These are phyloP conservation scores for Hypsopygia costalis DNA, from an alignment of 2,888 invertebrate genomes.

Conservation along the genomic window DNA sequence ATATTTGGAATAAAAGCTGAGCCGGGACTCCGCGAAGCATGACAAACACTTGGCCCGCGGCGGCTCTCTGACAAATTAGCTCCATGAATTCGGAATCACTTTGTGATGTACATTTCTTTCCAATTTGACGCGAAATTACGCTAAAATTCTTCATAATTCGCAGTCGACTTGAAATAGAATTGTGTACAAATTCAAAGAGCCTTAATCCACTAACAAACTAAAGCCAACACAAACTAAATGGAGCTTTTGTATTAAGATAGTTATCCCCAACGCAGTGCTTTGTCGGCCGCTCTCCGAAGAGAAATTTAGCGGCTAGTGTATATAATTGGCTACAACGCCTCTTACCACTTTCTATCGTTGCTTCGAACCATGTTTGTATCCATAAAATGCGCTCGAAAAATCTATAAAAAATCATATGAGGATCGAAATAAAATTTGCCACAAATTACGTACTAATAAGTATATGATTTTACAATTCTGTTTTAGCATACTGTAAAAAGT, in stretches of 20 bases:
- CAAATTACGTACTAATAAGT: too few species aligned
- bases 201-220: conserved; percentile 3
- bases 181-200: conserved; percentile 1
- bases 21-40: conserved; percentile 7
- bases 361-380: too few species aligned
- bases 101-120: conserved; percentile 6
- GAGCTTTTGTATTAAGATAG: conserved; percentile 3
- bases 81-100: conserved; percentile 11
- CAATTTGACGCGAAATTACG: conserved; percentile 3
- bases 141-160: background rate
- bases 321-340: background rate
- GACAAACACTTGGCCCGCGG: conserved; percentile 12
- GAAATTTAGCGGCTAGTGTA: background rate
- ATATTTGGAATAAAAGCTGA: background rate
- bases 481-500: too few species aligned
- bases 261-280: conserved; percentile 4
- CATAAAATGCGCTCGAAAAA: too few species aligned
- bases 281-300: conserved; percentile 1
- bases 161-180: background rate
- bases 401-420: too few species aligned
- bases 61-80: conserved; percentile 17
- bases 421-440: too few species aligned
- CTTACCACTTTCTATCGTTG: too few species aligned
- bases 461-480: too few species aligned
- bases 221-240: conserved; percentile 4